These are phyloP conservation scores for Nannobrachium achirus DNA, from an alignment of 2,113 vertebrate species.

Conservation along the genomic window DNA sequence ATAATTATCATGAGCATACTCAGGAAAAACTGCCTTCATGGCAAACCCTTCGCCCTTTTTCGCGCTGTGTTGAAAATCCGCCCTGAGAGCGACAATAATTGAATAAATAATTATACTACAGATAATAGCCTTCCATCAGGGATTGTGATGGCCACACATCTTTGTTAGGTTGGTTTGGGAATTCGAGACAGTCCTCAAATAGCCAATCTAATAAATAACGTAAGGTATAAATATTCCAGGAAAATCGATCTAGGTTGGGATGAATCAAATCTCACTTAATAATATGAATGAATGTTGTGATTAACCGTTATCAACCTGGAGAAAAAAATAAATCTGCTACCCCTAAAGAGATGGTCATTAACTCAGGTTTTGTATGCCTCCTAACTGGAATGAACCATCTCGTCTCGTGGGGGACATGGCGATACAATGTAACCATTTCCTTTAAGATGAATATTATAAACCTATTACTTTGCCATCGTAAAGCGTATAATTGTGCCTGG, in stretches of 20 bases:
- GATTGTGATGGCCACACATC: constrained; percentile 40
- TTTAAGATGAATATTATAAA: background rate
- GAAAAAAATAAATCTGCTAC: constrained; percentile 61
- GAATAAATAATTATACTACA: constrained; percentile 37
- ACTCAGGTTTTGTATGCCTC: constrained; percentile 79
- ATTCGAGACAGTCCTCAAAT: constrained; percentile 18
- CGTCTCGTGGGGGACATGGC: constrained; percentile 51
- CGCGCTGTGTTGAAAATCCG: background rate
- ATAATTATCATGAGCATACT: no score
- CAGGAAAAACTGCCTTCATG: no score
- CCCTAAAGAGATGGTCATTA: constrained; percentile 73
- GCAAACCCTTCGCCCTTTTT: background rate
- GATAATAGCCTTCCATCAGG: constrained; percentile 36
- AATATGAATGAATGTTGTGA: constrained; percentile 39
- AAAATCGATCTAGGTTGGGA: background rate
- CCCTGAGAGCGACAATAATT: background rate
- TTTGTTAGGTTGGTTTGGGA: constrained; percentile 30
- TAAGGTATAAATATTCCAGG: background rate
- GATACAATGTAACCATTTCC: constrained; percentile 32
- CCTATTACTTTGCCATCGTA: background rate
- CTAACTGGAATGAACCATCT: constrained; percentile 78
- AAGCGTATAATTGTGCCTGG: background rate
- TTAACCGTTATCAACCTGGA: constrained; percentile 38
- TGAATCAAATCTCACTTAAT: constrained; percentile 2
- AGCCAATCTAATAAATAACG: constrained; percentile 35